Evolutionary conservation across 2,888 invertebrate species (phyloP).

Genomic region (Listrodromus nycthemerus): DNA sequence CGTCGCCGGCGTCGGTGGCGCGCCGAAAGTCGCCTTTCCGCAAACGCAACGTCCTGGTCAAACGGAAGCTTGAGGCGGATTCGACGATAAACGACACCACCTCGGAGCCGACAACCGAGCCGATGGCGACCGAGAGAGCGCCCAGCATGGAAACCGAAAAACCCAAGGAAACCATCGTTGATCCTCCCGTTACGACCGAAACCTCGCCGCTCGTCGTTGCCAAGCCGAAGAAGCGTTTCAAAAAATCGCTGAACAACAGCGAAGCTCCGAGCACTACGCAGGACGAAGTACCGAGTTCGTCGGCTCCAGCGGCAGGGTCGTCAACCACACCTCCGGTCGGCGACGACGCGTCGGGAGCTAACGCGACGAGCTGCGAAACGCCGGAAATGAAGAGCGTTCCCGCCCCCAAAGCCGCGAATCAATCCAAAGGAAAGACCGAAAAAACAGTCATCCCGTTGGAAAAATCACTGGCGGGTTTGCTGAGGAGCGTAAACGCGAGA

Average conservation of each 20-base stretch:
- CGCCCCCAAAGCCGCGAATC: conserved; percentile 20
- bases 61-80: conserved; percentile 65
- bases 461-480: conserved; percentile 59
- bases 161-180: not conserved
- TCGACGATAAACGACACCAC: conserved; percentile 36
- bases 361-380: conserved; percentile 23
- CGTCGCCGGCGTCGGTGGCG: conserved; percentile 25
- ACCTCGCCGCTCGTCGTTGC: not conserved
- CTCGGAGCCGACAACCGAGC: conserved; percentile 10
- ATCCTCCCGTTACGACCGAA: not conserved
- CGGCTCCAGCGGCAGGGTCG: conserved; percentile 26
- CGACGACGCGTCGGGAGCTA: conserved; percentile 15
- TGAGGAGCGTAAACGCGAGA: conserved; percentile 60
- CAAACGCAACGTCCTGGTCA: conserved; percentile 64
- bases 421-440: conserved; percentile 51
- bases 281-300: conserved; percentile 44
- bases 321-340: conserved; percentile 16
- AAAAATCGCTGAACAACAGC: conserved; percentile 45
- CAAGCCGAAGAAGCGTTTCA: conserved; percentile 50
- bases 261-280: conserved; percentile 12
- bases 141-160: conserved; percentile 41
- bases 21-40: conserved; percentile 62
- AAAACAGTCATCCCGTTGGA: conserved; percentile 41
- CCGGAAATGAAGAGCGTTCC: conserved; percentile 10
- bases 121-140: conserved; percentile 10